Conservation (phyloP, 2,888 invertebrate species). For the Drosophila helvetica region DNA sequence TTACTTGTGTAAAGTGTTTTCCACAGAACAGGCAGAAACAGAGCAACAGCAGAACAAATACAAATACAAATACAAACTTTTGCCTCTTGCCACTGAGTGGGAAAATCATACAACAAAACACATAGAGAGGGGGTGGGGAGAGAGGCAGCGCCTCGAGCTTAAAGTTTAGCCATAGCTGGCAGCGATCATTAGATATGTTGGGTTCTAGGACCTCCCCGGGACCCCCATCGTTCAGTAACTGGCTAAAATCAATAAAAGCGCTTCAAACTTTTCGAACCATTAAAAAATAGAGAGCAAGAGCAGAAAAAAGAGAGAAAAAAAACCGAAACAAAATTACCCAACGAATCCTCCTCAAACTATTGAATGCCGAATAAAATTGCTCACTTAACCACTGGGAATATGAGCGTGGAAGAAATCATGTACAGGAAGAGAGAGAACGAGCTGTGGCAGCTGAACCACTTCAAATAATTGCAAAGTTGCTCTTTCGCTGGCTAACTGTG, state of each 20-base stretch:
- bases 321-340: background rate
- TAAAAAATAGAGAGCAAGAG: background rate
- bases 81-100: background rate
- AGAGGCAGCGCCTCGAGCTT: constrained; percentile 8
- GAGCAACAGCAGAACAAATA: constrained; percentile 8
- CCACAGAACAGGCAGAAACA: constrained; percentile 5
- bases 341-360: constrained; percentile 17
- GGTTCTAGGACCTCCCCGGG: background rate
- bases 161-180: constrained; percentile 18
- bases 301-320: background rate
- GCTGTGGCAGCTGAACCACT: background rate
- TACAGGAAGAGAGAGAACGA: too few relatives aligned
- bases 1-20: constrained; percentile 59
- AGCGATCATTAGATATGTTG: constrained; percentile 41
- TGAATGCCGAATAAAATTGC: background rate
- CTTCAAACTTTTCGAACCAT: constrained; percentile 41
- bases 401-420: background rate
- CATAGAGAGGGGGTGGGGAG: too few relatives aligned
- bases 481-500: too few relatives aligned
- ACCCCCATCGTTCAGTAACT: background rate
- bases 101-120: constrained; percentile 4
- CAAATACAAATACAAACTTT: constrained; percentile 50
- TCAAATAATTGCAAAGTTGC: background rate
- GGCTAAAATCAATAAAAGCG: constrained; percentile 43
- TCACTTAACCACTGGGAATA: background rate